phyloP scores from a whole-genome alignment of 2,113 vertebrate genomes.

The Xiphorhynchus elegans region DNA sequence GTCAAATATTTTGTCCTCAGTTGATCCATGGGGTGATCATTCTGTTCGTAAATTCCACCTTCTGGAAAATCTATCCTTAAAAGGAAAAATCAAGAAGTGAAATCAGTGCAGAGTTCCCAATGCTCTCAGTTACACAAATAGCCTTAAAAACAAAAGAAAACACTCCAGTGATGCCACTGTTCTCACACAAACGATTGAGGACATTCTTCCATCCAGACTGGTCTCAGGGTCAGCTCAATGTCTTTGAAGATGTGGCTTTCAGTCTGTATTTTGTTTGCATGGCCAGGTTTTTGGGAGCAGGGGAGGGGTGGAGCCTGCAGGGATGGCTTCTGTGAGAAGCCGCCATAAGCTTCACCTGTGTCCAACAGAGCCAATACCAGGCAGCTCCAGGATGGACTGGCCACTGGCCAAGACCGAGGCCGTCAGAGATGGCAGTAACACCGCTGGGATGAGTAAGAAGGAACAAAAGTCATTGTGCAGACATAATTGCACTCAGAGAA shows the following conservation, averaged over 20 bases:
- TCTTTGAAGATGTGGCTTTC: neutral
- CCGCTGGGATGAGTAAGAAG: neutral
- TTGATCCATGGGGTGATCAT: neutral
- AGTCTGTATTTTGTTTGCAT: neutral
- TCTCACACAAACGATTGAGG: neutral
- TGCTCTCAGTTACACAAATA: neutral
- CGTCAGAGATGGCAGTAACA: neutral
- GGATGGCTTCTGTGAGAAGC: neutral
- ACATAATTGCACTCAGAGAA: neutral
- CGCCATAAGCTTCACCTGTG: neutral
- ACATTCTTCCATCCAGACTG: neutral
- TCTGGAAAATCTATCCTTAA: conserved; percentile 3
- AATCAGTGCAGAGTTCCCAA: neutral
- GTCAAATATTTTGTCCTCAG: conserved; percentile 9
- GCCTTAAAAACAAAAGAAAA: neutral
- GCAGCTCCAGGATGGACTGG: neutral
- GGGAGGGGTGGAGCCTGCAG: neutral
- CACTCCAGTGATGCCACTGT: neutral
- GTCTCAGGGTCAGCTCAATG: neutral
- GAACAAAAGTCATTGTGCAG: neutral
- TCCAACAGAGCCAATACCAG: accelerated
- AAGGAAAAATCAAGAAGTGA: neutral
- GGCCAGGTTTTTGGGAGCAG: neutral
- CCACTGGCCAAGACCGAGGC: neutral
- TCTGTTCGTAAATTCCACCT: conserved; percentile 31